phyloP scores from a whole-genome alignment of 2,113 vertebrate genomes.

The Gnathonemus echidnorhynchus region DNA sequence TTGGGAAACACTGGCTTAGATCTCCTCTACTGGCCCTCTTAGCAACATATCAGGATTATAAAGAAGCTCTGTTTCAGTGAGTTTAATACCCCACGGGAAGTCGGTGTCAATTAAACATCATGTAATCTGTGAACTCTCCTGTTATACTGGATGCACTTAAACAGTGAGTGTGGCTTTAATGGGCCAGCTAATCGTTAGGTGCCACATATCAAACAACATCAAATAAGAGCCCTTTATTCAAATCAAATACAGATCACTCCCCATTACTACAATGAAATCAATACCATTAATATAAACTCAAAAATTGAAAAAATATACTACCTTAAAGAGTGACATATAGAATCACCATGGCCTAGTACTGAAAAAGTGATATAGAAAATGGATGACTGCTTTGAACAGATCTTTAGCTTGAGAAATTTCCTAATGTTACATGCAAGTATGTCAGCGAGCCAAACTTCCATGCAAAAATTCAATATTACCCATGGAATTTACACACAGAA shows the following conservation, averaged over 20 bases:
- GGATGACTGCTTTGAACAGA: neutral
- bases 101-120: neutral
- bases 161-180: neutral
- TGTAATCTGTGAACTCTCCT: neutral
- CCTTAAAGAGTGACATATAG: neutral
- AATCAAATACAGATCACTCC: constrained; percentile 1
- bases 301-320: neutral
- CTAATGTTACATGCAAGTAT: neutral
- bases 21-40: neutral
- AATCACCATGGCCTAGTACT: neutral
- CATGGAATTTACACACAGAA: neutral
- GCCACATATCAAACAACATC: neutral
- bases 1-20: too few relatives aligned
- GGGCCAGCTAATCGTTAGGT: neutral
- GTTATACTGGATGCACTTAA: neutral
- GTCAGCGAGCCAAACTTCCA: neutral
- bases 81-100: neutral
- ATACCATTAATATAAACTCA: neutral
- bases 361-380: neutral
- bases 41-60: neutral
- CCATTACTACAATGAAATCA: neutral
- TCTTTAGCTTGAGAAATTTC: neutral
- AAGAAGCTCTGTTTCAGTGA: neutral
- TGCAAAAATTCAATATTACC: neutral
- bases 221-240: neutral